Conservation (phyloP, 2,113 vertebrate species). For the Corydoras sp. region DNA sequence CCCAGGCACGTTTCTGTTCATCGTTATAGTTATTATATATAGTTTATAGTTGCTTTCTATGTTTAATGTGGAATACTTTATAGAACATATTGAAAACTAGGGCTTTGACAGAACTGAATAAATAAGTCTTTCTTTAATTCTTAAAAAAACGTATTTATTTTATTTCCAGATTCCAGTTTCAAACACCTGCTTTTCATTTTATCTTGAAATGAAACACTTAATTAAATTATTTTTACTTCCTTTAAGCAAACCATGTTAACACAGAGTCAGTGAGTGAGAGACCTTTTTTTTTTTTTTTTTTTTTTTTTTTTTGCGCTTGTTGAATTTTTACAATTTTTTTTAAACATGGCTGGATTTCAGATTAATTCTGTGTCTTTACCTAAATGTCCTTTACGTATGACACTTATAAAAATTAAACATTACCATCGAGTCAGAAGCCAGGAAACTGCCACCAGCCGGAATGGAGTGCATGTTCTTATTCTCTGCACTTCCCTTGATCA, state of each 20-base stretch:
- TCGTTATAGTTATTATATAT: no score
- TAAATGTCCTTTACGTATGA: background rate
- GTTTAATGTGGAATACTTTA: background rate
- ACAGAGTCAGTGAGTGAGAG: no score
- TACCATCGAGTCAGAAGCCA: background rate
- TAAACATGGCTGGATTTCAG: no score
- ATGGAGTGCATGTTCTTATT: constrained; percentile 6
- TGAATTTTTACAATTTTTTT: no score
- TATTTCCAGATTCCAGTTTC: no score
- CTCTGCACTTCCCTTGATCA: constrained; percentile 59
- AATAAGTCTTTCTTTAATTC: no score
- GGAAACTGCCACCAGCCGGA: constrained; percentile 18
- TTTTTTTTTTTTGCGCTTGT: no score
- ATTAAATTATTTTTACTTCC: constrained; percentile 10
- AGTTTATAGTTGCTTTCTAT: background rate
- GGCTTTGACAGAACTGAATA: no score
- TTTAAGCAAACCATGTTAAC: background rate
- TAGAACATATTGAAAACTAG: no score
- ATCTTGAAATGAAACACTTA: constrained; percentile 6
- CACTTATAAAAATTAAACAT: no score
- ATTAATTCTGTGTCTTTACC: constrained; percentile 25
- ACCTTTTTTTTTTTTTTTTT: background rate
- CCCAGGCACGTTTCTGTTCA: no score
- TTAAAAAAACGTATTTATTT: no score
- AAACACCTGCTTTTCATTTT: background rate